Evolutionary conservation across 2,113 vertebrate species (phyloP), one percentile per base, ranked within the genome.

Genomic region (Tylochromis polylepis): DNA sequence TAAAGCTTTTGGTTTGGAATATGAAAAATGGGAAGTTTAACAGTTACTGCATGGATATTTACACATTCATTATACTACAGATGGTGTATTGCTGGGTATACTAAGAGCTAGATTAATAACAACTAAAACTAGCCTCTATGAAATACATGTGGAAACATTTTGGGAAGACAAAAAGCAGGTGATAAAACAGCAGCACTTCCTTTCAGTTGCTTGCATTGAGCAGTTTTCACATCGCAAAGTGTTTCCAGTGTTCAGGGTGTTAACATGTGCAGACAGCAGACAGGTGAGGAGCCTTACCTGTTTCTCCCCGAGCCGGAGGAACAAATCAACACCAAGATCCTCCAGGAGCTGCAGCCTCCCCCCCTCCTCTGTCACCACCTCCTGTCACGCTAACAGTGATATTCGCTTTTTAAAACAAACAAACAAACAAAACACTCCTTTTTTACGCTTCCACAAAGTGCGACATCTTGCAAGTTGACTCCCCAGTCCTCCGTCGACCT

Each of bases 221-320:
- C 11, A 20, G n/a, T 12, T 83, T 15, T 29, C 22, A 27, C 10
- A 51, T 8, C 70, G 18, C 70, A 75, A 49, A 7, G 49, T 55
- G 18, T 55, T n/a, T 11, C 11, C 2, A 36, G 36, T 20, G 29
- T 8, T 77, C 58, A n/a, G 51, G 11, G 27, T 58, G 58, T 60
- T 34, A 77, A 10, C 82, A n/a, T 60, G 87, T 79, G 82, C 29
- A 4, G 24, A 15, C 29, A 5, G 57, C 49, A 46, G 90, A 85
- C 93, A 93, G 94, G 91, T 92, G 90, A 91, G 81, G 2, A 59
- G 15, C 38, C 87, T 89, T 93, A 95, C 94, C 92, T 90, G 91
- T 80, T 82, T 78, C 29, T 2, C 89, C 84, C 89, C 89, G 57
- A 81, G 24, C 65, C 10, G 88, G 80, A 87, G 92, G 58, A 80